Percentiles rank a stretch among this genome's conserved stretches.
These are phyloP conservation scores for Struthio camelus DNA, from an alignment of 2,113 vertebrate genomes.

Conservation along the genomic window DNA sequence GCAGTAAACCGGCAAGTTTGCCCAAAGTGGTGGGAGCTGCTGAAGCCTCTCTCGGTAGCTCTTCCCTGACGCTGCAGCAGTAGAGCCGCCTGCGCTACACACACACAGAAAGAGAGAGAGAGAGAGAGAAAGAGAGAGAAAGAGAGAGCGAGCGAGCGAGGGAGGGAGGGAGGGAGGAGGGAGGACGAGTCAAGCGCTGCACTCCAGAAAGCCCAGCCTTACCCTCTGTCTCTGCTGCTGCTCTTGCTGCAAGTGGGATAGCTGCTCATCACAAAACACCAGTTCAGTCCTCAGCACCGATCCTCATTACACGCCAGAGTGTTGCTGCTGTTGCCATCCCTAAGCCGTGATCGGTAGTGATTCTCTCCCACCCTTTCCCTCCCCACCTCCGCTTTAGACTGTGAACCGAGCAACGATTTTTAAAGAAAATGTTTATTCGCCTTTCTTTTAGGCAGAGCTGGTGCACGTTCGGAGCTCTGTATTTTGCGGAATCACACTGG, in stretches of 20 bases:
- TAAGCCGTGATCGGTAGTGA: conserved; percentile 7
- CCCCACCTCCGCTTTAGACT: conserved; percentile 23
- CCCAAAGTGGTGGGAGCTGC: conserved; percentile 71
- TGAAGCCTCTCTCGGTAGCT: conserved; percentile 57
- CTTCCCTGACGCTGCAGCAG: conserved; percentile 65
- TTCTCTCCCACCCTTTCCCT: not conserved
- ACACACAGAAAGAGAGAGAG: conserved; percentile 36
- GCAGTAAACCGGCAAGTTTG: conserved; percentile 74
- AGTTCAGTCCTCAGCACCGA: not conserved
- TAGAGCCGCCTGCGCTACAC: conserved; percentile 62
- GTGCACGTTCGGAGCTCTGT: not conserved
- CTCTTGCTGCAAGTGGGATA: conserved; percentile 31
- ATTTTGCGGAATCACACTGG: conserved; percentile 16
- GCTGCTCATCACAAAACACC: conserved; percentile 24
- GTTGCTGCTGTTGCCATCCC: conserved; percentile 31
- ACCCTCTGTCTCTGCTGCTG: conserved; percentile 29
- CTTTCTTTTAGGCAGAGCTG: not conserved
- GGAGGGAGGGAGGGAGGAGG: not conserved
- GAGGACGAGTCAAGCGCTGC: conserved; percentile 52
- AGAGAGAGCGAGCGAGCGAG: not conserved
- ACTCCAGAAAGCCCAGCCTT: conserved; percentile 56
- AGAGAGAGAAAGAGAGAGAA: not conserved
- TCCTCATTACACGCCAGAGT: not conserved
- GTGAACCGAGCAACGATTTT: conserved; percentile 18
- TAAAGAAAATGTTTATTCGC: conserved; percentile 11